These are phyloP conservation scores for Zaprionus taronus DNA, from an alignment of 1,140 invertebrate genomes.

Conservation along the genomic window DNA sequence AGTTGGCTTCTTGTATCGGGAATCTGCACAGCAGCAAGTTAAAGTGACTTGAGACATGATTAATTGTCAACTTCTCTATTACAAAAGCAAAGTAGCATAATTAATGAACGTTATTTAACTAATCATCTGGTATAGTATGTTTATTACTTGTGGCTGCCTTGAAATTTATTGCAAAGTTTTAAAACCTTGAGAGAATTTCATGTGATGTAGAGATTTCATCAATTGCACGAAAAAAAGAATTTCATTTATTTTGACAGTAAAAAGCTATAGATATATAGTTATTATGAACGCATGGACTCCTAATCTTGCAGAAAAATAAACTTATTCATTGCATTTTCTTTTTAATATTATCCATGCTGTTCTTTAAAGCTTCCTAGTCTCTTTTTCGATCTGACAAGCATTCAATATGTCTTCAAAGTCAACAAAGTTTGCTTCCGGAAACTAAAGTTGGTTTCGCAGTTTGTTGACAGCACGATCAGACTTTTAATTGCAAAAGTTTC, in stretches of 20 bases:
- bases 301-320: too few relatives aligned
- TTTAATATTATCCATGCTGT: too few relatives aligned
- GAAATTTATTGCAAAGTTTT: too few relatives aligned
- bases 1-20: not conserved
- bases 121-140: not conserved
- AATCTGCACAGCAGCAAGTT: not conserved
- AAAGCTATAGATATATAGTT: too few relatives aligned
- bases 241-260: too few relatives aligned
- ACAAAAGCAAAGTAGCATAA: not conserved
- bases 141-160: not conserved
- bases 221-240: too few relatives aligned
- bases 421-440: not conserved
- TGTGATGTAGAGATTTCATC: not conserved
- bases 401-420: not conserved
- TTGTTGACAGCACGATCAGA: conserved; percentile 3
- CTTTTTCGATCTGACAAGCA: not conserved
- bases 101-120: not conserved
- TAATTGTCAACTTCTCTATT: conserved; percentile 17
- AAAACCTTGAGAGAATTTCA: not conserved
- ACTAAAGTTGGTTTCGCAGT: not conserved
- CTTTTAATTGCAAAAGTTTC: conserved; percentile 1
- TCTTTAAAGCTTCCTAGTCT: not conserved
- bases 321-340: too few relatives aligned
- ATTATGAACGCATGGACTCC: too few relatives aligned
- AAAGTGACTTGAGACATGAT: not conserved